Conservation (phyloP, 2,113 vertebrate species). For the Salvelinus fontinalis region DNA sequence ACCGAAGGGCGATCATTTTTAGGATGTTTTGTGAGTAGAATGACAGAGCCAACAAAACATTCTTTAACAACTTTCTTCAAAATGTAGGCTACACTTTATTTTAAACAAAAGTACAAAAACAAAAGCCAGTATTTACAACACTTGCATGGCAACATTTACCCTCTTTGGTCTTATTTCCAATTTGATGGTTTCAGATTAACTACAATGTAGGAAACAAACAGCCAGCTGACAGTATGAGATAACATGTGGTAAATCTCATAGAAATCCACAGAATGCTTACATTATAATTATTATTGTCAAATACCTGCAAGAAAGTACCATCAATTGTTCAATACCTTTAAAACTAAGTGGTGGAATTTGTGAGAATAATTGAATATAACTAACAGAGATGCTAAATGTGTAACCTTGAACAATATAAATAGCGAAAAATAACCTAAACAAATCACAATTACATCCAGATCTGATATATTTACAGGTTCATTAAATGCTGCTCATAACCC, state of each 20-base stretch:
- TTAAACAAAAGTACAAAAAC: constrained; percentile 91
- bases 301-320: constrained; percentile 59
- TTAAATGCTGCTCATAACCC: constrained; percentile 38
- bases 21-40: not conserved
- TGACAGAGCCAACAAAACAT: constrained; percentile 10
- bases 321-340: constrained; percentile 30
- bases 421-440: constrained; percentile 61
- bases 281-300: constrained; percentile 31
- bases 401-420: constrained; percentile 67
- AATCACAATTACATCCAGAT: constrained; percentile 59
- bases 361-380: constrained; percentile 41
- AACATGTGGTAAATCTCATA: constrained; percentile 17
- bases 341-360: constrained; percentile 39
- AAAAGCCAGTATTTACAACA: constrained; percentile 94
- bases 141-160: constrained; percentile 79
- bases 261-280: constrained; percentile 49
- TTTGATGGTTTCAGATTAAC: constrained; percentile 64
- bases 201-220: constrained; percentile 51
- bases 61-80: constrained; percentile 60
- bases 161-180: constrained; percentile 95
- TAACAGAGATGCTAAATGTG: constrained; percentile 42
- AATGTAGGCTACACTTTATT: constrained; percentile 86
- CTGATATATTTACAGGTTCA: constrained; percentile 54
- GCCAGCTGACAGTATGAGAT: constrained; percentile 50
- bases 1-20: too few relatives aligned